Base-by-base conservation (phyloP, 2,888 invertebrate genomes). In the Omphaloscelis lunosa region DNA sequence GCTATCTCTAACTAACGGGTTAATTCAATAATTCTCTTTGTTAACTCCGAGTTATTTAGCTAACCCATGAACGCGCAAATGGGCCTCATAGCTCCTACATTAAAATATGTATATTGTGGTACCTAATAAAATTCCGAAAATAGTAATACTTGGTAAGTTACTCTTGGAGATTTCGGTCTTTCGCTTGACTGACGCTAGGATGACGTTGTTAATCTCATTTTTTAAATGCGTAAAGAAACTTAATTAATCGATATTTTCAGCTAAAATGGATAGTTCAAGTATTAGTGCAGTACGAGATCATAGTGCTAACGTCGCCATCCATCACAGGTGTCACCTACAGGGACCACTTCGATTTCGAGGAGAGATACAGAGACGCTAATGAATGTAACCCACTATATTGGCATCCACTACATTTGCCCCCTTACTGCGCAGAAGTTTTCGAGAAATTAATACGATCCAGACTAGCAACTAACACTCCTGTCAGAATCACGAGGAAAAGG, bases 341-440 rank as follows among this genome's bases (percentile, higher is more conserved):
- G 92, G 96, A 96, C 41, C 56, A 95, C 72, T 94, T 94, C 65
- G 93, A 95, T 82, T 95, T 96, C 61, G 94, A 94, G 76, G 89
- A 93, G 58, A 90, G 95, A 75, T 95, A 95, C 81, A 90, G 91
- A 76, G 88, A 95, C 61, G 86, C 92, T 11, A 88, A 94, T 70
- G 95, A 95, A 88, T 96, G 96, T 77, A 93, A 96, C 79, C 96
- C 96, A 1, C 89, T 94, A 59, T 92, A 95, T 84, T 96, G 94
- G 94, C 94, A 96, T 79, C 96, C 96, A 0, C 86, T 96, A 17
- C 96, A 95, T 88, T 83, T 96, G 66, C 96, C 96, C 0, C 92
- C 93, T 51, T 84, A 94, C 65, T 96, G 96, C 81, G 89, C 91
- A 2, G 84, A 93, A 70, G 91, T 94, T 87, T 96, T 92, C 70